Conservation (phyloP, 2,113 vertebrate genomes). For the Elanus axillaris region DNA sequence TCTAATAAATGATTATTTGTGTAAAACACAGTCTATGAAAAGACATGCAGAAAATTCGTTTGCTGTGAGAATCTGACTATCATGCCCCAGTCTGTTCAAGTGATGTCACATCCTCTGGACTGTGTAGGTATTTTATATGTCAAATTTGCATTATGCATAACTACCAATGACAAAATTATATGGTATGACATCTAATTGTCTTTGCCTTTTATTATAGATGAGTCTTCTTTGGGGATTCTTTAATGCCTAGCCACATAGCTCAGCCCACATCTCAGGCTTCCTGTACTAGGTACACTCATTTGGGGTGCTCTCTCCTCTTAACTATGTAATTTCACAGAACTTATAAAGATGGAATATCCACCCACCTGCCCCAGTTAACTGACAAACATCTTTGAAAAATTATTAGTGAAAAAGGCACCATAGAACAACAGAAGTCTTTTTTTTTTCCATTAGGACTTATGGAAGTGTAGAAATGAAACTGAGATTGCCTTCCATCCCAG, state of each 20-base stretch:
- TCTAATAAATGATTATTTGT: background rate
- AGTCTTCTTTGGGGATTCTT: background rate
- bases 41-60: background rate
- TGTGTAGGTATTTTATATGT: background rate
- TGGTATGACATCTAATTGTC: background rate
- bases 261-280: background rate
- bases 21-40: background rate
- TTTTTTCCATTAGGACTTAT: background rate
- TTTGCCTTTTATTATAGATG: background rate
- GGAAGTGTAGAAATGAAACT: slow-evolving; percentile 20
- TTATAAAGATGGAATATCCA: background rate
- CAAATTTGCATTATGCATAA: background rate
- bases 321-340: background rate
- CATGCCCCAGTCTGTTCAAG: background rate
- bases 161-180: background rate
- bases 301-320: background rate
- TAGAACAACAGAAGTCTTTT: background rate
- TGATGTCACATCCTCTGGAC: background rate
- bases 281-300: background rate
- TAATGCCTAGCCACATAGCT: background rate
- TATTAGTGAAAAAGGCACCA: background rate
- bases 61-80: background rate
- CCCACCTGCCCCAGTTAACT: background rate
- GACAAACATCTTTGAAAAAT: background rate
- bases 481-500: slow-evolving; percentile 49